Conservation (phyloP, 2,113 vertebrate genomes). For the Anguilla rostrata region DNA sequence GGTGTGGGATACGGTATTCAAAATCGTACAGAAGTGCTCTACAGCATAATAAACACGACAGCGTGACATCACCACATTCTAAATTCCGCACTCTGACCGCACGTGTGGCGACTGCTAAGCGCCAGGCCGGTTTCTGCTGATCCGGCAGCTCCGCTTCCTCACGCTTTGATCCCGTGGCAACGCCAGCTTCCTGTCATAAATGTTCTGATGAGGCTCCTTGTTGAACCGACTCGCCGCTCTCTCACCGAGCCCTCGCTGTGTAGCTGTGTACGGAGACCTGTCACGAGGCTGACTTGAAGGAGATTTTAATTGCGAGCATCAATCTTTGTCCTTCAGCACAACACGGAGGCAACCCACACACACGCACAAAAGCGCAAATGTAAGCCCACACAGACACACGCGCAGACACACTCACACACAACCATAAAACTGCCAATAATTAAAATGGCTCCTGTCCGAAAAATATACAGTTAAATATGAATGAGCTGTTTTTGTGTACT, state of each 20-base stretch:
- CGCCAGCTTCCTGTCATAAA: constrained; percentile 27
- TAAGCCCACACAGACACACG: neutral
- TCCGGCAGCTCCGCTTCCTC: neutral
- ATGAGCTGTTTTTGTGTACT: neutral
- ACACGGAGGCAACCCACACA: neutral
- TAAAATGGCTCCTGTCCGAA: neutral
- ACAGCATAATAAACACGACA: neutral
- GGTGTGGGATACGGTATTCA: neutral
- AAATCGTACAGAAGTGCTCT: neutral
- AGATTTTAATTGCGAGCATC: constrained; percentile 40
- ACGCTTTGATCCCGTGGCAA: neutral
- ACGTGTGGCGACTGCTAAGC: neutral
- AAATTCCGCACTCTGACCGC: neutral
- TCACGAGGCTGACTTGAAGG: constrained; percentile 28
- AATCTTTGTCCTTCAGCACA: constrained; percentile 33
- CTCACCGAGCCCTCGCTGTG: constrained; percentile 11
- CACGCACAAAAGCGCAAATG: neutral
- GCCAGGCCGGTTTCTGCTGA: neutral
- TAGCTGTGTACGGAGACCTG: constrained; percentile 25
- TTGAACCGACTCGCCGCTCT: constrained; percentile 14
- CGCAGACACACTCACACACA: neutral
- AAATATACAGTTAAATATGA: constrained; percentile 14
- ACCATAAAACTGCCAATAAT: neutral
- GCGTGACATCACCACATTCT: neutral
- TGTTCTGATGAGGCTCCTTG: constrained; percentile 25